These are phyloP conservation scores for Cosmopolites sordidus DNA, from an alignment of 2,888 invertebrate species.

Conservation along the genomic window DNA sequence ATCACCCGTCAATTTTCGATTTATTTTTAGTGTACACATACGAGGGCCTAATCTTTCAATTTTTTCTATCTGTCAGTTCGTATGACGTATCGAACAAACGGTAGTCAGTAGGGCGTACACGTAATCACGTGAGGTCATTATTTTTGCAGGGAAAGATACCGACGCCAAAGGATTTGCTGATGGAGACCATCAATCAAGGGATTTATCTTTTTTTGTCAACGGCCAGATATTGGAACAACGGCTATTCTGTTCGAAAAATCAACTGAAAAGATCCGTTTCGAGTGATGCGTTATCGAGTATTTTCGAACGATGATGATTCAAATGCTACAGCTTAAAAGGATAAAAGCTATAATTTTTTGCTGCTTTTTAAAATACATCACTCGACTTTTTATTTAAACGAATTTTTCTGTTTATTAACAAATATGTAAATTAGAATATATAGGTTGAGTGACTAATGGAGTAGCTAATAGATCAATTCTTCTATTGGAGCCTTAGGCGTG, in stretches of 20 bases:
- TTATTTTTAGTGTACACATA: neutral
- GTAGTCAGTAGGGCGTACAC: neutral
- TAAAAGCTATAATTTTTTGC: too few relatives aligned
- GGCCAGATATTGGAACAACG: constrained; percentile 17
- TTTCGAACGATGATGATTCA: neutral
- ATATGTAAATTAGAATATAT: too few relatives aligned
- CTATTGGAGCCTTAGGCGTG: too few relatives aligned
- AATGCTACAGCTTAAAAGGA: neutral
- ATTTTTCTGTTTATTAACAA: too few relatives aligned
- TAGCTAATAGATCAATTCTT: too few relatives aligned
- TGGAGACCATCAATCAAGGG: constrained; percentile 23
- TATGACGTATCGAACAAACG: constrained; percentile 21
- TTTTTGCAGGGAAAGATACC: constrained; percentile 17
- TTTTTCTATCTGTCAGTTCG: constrained; percentile 10
- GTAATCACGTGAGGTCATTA: constrained; percentile 15
- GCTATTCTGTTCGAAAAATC: constrained; percentile 15
- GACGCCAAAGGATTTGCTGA: constrained; percentile 18
- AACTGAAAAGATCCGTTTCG: too few relatives aligned
- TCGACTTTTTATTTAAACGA: too few relatives aligned
- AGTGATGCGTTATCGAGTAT: neutral
- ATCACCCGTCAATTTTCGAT: too few relatives aligned
- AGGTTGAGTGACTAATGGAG: too few relatives aligned
- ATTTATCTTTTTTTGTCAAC: constrained; percentile 23
- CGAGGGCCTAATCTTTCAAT: constrained; percentile 12
- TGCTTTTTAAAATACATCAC: too few relatives aligned